Evolutionary conservation across 2,797 vertebrate species (phyloP).

Genomic region (Pristis pectinata): DNA sequence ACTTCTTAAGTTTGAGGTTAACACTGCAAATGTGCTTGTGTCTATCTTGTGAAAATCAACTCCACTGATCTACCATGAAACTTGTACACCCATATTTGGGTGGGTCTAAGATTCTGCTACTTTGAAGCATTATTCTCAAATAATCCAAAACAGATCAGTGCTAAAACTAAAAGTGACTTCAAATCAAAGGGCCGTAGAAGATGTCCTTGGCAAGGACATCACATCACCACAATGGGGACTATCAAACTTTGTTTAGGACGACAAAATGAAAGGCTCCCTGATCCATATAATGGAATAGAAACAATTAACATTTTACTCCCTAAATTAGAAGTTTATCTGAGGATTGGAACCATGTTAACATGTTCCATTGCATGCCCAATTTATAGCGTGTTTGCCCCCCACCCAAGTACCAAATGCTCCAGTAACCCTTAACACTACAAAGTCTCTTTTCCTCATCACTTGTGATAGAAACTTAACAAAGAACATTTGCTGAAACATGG

Average conservation of each 20-base stretch:
- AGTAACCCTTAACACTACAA: too few species aligned
- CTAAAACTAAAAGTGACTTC: not conserved
- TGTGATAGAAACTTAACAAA: too few species aligned
- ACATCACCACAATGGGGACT: not conserved
- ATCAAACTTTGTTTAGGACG: not conserved
- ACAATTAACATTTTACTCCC: not conserved
- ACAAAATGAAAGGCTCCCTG: too few species aligned
- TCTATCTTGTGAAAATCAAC: not conserved
- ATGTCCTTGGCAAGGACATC: not conserved
- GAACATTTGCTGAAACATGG: not conserved
- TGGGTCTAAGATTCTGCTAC: not conserved
- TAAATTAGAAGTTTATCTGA: too few species aligned
- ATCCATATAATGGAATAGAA: not conserved
- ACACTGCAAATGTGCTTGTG: not conserved
- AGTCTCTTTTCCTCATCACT: not conserved
- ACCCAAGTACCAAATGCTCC: not conserved
- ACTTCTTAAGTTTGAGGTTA: not conserved
- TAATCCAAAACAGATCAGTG: not conserved
- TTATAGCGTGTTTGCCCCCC: not conserved
- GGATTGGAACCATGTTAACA: not conserved
- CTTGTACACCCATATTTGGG: not conserved
- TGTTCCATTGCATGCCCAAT: not conserved
- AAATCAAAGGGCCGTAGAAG: not conserved
- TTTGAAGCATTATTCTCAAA: not conserved
- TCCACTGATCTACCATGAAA: not conserved